These are phyloP conservation scores for Xenotilapia caudafasciata DNA, from an alignment of 2,113 vertebrate genomes.

Conservation along the genomic window DNA sequence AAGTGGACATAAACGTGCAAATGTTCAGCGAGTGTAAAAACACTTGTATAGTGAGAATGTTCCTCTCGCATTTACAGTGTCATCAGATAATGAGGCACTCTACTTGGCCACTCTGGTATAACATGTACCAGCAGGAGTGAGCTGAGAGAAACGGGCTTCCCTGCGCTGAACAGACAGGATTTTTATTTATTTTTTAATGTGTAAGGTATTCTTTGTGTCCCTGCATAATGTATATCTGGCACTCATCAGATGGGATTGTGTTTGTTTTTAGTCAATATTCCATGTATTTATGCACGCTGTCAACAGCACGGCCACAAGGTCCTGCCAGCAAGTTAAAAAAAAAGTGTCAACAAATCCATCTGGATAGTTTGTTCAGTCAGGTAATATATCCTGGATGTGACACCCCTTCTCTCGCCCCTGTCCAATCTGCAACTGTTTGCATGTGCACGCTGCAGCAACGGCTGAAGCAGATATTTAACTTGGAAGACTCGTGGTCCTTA, in stretches of 20 bases:
- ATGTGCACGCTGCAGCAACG: neutral
- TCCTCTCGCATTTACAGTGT: neutral
- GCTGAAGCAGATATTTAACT: slow-evolving; percentile 31
- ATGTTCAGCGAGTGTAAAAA: neutral
- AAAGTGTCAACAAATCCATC: slow-evolving; percentile 51
- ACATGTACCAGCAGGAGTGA: neutral
- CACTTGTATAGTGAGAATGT: neutral
- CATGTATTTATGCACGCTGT: slow-evolving; percentile 41
- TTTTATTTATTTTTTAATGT: neutral
- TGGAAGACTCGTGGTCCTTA: slow-evolving; percentile 3
- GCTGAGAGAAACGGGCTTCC: neutral
- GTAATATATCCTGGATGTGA: slow-evolving; percentile 34
- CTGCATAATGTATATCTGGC: neutral
- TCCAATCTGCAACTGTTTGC: neutral
- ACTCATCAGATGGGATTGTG: slow-evolving; percentile 6
- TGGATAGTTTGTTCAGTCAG: slow-evolving; percentile 38
- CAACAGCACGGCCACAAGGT: slow-evolving; percentile 26
- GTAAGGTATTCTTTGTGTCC: neutral
- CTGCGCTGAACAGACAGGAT: neutral
- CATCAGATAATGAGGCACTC: neutral
- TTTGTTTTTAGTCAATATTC: slow-evolving; percentile 36
- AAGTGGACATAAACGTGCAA: neutral
- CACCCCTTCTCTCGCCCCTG: neutral
- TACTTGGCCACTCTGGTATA: neutral
- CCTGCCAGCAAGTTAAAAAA: slow-evolving; percentile 14